A percentile compares a stretch with the other conserved stretches of the same genome.
These are phyloP conservation scores for Geothlypis trichas DNA, from an alignment of 2,113 vertebrate genomes.

Conservation along the genomic window DNA sequence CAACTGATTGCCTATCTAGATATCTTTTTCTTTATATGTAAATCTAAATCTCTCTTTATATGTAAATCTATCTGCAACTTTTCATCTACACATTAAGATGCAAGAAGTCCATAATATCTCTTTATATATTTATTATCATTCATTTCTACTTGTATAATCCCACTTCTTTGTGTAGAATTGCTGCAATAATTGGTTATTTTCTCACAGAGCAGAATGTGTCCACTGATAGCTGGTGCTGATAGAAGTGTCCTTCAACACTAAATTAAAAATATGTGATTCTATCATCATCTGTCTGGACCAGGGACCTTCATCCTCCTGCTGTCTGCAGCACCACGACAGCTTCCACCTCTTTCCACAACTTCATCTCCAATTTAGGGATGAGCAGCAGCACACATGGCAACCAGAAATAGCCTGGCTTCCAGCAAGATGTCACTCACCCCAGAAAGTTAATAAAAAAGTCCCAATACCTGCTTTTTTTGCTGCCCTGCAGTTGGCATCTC, in stretches of 20 bases:
- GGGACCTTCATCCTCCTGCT: neutral
- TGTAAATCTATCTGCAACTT: neutral
- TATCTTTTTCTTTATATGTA: neutral
- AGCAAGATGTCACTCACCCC: neutral
- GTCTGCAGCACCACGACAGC: neutral
- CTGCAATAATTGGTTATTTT: neutral
- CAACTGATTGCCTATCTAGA: neutral
- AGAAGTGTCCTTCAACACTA: neutral
- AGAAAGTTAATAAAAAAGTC: constrained; percentile 9
- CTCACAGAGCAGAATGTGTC: neutral
- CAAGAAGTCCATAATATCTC: neutral
- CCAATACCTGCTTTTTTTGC: neutral
- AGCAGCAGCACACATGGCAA: neutral
- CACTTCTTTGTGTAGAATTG: neutral
- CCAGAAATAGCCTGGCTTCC: constrained; percentile 16
- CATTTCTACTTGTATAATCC: neutral
- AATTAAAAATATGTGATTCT: neutral
- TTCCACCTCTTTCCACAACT: neutral
- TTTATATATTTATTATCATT: neutral
- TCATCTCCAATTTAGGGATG: neutral
- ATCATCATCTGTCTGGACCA: neutral
- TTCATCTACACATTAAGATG: neutral
- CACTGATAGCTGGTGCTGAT: neutral
- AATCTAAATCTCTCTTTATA: neutral
- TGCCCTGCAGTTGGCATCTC: neutral